phyloP scores from a whole-genome alignment of 2,113 vertebrate genomes.

The Aix galericulata region DNA sequence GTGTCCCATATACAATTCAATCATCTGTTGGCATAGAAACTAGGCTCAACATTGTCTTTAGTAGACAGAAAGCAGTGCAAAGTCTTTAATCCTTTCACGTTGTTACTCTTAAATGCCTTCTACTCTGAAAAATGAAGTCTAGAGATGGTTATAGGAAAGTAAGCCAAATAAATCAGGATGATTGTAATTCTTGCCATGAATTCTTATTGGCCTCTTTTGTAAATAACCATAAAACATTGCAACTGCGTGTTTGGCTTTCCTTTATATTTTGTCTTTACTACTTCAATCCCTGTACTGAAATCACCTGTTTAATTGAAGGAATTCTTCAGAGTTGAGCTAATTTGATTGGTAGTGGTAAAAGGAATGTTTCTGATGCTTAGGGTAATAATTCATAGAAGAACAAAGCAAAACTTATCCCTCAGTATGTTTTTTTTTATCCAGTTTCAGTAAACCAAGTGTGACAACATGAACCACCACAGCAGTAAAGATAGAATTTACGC shows the following conservation, averaged over 20 bases:
- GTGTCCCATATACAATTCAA: not conserved
- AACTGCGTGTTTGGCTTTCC: not conserved
- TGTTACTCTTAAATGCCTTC: not conserved
- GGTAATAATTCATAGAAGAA: not conserved
- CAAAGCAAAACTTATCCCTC: not conserved
- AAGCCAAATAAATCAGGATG: conserved; percentile 21
- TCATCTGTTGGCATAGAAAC: not conserved
- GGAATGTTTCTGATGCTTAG: not conserved
- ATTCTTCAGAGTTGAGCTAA: not conserved
- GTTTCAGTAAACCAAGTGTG: not conserved
- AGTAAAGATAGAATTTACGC: not conserved
- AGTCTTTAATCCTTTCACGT: not conserved
- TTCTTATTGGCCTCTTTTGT: not conserved
- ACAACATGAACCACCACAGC: not conserved
- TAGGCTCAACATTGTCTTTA: not conserved
- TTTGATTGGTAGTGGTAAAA: not conserved
- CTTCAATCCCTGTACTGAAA: not conserved
- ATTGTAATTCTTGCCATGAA: not conserved
- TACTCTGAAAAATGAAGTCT: not conserved
- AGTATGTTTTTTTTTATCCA: not conserved
- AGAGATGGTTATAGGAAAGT: not conserved
- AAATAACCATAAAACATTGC: not conserved
- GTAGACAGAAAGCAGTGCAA: not conserved
- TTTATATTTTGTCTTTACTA: not conserved
- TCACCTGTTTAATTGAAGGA: not conserved